These are phyloP conservation scores for Zophobas morio DNA, from an alignment of 1,140 invertebrate species.

Conservation along the genomic window DNA sequence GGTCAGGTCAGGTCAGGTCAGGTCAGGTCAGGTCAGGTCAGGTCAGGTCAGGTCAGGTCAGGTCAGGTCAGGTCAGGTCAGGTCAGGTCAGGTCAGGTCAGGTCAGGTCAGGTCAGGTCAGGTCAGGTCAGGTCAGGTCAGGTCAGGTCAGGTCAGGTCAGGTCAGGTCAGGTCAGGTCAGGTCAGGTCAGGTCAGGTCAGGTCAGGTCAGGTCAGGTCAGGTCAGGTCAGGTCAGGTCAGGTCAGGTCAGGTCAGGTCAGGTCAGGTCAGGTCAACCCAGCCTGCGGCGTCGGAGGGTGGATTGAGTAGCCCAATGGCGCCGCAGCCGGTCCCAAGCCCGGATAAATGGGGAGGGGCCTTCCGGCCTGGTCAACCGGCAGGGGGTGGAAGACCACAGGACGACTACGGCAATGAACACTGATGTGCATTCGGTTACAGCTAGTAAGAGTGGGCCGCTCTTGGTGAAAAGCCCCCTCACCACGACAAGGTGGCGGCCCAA, in stretches of 20 bases:
- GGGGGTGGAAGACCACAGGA: no score
- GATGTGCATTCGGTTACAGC: no score
- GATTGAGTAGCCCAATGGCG: no score
- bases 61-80: slow-evolving; percentile 50
- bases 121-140: slow-evolving; percentile 45
- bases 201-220: slow-evolving; percentile 48
- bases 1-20: slow-evolving; percentile 48
- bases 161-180: slow-evolving; percentile 50
- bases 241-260: slow-evolving; percentile 52
- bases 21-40: slow-evolving; percentile 44
- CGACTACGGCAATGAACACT: no score
- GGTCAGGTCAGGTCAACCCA: slow-evolving; percentile 33
- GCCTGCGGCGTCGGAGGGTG: no score
- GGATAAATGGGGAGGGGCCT: no score
- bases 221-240: slow-evolving; percentile 39
- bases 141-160: slow-evolving; percentile 53
- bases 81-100: slow-evolving; percentile 48
- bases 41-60: slow-evolving; percentile 50
- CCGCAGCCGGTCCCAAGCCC: no score
- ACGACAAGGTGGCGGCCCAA: no score
- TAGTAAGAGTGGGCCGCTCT: no score
- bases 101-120: slow-evolving; percentile 26
- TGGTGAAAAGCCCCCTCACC: no score
- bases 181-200: slow-evolving; percentile 52
- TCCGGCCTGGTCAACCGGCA: no score